These are phyloP conservation scores for Cactoblastis cactorum DNA, from an alignment of 2,888 invertebrate species.

Conservation along the genomic window DNA sequence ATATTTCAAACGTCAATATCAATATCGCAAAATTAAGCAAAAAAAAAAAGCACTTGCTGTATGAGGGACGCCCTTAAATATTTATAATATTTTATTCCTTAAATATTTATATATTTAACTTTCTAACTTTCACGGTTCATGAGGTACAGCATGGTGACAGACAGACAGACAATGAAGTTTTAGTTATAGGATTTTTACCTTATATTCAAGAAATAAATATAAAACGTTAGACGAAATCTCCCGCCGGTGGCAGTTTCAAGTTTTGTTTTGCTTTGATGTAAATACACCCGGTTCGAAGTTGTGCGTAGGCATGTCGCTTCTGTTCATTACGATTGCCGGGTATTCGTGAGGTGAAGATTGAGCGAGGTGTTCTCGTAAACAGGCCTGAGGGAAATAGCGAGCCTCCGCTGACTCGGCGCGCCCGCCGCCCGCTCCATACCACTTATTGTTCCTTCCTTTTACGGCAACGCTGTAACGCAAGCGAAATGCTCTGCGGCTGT, in stretches of 20 bases:
- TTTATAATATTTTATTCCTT: no score
- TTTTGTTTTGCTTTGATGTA: conserved; percentile 14
- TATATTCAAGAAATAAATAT: neutral
- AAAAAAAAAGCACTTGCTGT: no score
- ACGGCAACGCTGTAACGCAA: conserved; percentile 13
- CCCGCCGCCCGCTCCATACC: conserved; percentile 29
- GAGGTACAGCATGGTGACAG: no score
- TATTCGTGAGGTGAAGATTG: conserved; percentile 41
- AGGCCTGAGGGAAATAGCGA: conserved; percentile 60
- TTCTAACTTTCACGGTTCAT: no score
- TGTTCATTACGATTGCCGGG: conserved; percentile 18
- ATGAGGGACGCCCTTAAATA: no score
- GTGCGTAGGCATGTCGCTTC: conserved; percentile 12
- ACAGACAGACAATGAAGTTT: no score
- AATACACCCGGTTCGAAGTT: conserved; percentile 7
- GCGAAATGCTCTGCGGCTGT: conserved; percentile 1
- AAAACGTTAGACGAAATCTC: neutral
- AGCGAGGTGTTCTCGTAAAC: conserved; percentile 49
- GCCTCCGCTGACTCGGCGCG: conserved; percentile 48
- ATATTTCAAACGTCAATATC: no score
- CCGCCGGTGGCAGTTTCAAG: conserved; percentile 6
- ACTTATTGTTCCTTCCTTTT: conserved; percentile 17
- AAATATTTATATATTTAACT: no score
- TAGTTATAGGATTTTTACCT: neutral
- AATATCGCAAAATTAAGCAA: no score